Evolutionary conservation across 2,797 vertebrate genomes (phyloP).

Genomic region (Sphenodon punctatus): DNA sequence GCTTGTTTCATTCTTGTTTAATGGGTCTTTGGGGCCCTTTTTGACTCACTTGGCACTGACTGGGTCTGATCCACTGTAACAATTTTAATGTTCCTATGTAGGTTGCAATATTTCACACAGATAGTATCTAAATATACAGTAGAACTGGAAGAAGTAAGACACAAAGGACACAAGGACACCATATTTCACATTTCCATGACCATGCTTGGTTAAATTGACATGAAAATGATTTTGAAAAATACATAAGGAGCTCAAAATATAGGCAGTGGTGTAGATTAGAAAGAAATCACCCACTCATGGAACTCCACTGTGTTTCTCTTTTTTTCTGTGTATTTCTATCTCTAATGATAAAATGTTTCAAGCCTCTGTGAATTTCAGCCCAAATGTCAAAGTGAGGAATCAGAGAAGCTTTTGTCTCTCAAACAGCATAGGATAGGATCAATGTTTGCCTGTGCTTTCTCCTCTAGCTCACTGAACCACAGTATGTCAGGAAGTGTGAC

Average conservation of each 20-base stretch:
- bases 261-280: background rate
- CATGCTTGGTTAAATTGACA: background rate
- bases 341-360: slow-evolving; percentile 40
- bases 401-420: slow-evolving; percentile 35
- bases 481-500: slow-evolving; percentile 22
- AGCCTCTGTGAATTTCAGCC: slow-evolving; percentile 22
- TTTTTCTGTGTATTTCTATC: slow-evolving; percentile 1
- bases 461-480: slow-evolving; percentile 3
- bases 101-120: background rate
- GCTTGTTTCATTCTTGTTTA: too few relatives aligned
- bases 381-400: slow-evolving; percentile 45
- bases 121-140: background rate
- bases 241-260: background rate
- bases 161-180: background rate
- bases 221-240: slow-evolving; percentile 47
- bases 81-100: background rate
- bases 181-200: background rate
- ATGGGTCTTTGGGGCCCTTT: too few relatives aligned
- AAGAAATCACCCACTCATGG: background rate
- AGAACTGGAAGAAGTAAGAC: background rate
- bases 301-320: background rate
- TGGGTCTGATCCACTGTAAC: too few relatives aligned
- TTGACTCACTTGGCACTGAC: too few relatives aligned
- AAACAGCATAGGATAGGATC: background rate
- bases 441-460: slow-evolving; percentile 13